A percentile compares a stretch with the other conserved stretches of the same genome.
Conservation (phyloP, 2,113 vertebrate species). For the Galemys pyrenaicus region DNA sequence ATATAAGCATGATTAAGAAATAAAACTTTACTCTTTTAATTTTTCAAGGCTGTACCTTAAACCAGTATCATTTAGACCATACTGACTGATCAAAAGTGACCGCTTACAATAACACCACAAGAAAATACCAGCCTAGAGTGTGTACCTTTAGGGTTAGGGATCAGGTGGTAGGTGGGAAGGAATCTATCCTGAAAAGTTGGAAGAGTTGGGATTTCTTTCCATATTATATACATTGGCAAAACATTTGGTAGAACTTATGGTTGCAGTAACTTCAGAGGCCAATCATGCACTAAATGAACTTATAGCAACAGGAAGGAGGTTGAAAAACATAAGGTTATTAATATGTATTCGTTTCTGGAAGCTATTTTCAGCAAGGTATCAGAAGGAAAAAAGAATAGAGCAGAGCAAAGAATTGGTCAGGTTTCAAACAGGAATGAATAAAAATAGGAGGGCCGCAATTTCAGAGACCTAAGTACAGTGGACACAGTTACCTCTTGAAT, state of each 20-base stretch:
- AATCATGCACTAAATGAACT: background rate
- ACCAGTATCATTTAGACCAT: background rate
- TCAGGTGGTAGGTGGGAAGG: background rate
- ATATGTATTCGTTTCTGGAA: background rate
- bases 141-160: background rate
- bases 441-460: background rate
- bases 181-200: background rate
- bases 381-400: background rate
- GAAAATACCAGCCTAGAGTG: background rate
- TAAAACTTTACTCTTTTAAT: background rate
- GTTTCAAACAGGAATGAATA: constrained; percentile 28
- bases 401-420: background rate
- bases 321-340: background rate
- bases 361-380: background rate
- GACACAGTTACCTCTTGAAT: background rate
- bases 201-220: background rate
- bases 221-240: background rate
- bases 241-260: background rate
- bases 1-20: background rate
- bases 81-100: background rate
- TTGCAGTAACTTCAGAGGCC: background rate
- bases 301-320: background rate
- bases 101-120: background rate
- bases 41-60: background rate
- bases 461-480: background rate